These are phyloP conservation scores for Hoplias malabaricus DNA, from an alignment of 2,113 vertebrate species.

Conservation along the genomic window DNA sequence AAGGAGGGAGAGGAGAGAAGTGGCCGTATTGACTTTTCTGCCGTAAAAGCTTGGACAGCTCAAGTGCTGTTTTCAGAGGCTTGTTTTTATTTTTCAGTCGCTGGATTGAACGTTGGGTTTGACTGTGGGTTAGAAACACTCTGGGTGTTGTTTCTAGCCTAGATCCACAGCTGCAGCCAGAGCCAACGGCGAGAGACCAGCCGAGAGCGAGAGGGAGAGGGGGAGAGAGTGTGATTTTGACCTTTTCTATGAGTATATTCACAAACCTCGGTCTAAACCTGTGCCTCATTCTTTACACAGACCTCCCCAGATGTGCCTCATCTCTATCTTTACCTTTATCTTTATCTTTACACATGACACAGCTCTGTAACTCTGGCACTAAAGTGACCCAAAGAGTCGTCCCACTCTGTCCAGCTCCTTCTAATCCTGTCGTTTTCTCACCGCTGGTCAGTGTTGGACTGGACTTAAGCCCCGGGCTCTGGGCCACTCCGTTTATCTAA, in stretches of 20 bases:
- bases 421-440: slow-evolving; percentile 23
- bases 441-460: slow-evolving; percentile 14
- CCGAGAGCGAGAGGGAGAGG: not conserved
- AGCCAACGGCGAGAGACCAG: slow-evolving; percentile 44
- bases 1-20: slow-evolving; percentile 62
- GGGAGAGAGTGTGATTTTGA: not conserved
- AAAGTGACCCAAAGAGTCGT: not conserved
- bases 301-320: no score
- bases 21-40: slow-evolving; percentile 70
- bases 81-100: slow-evolving; percentile 78
- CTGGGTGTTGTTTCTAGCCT: slow-evolving; percentile 71
- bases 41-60: slow-evolving; percentile 72
- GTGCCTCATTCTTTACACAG: no score
- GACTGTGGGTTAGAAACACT: slow-evolving; percentile 57
- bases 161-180: slow-evolving; percentile 57
- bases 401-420: not conserved
- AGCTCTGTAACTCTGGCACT: no score
- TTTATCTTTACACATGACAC: no score
- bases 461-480: slow-evolving; percentile 17
- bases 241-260: no score
- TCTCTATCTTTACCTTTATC: no score
- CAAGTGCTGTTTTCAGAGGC: slow-evolving; percentile 75
- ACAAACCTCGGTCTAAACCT: no score
- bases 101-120: slow-evolving; percentile 68
- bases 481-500: slow-evolving; percentile 21